phyloP scores from a whole-genome alignment of 2,113 vertebrate species.

The Syngnathoides biaculeatus region DNA sequence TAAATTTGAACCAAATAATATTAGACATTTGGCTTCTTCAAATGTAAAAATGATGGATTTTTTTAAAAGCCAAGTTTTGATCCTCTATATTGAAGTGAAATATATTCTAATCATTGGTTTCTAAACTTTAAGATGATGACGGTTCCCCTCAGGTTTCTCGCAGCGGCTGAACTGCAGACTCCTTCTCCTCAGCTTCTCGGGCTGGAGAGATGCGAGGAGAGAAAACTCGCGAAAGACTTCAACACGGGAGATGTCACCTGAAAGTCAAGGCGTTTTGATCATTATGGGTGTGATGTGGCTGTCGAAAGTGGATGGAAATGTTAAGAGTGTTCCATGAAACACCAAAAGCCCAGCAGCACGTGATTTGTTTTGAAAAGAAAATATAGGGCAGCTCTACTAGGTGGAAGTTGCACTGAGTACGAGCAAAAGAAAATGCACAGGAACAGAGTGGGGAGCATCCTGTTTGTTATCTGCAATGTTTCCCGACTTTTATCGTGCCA shows the following conservation, averaged over 20 bases:
- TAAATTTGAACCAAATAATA: not conserved
- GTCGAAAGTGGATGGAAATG: not conserved
- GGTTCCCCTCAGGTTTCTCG: conserved; percentile 39
- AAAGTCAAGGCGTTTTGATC: conserved; percentile 18
- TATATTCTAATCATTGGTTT: not conserved
- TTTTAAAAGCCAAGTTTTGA: not conserved
- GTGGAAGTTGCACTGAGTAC: not conserved
- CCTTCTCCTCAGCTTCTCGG: conserved; percentile 74
- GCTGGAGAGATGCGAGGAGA: conserved; percentile 77
- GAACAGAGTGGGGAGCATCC: conserved; percentile 32
- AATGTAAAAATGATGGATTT: not conserved
- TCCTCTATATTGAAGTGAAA: not conserved
- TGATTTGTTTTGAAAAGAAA: conserved; percentile 2
- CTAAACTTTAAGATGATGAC: conserved; percentile 6
- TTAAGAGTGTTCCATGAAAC: not conserved
- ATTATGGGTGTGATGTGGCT: not conserved
- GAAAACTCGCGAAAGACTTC: conserved; percentile 81
- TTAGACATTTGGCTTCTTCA: not conserved
- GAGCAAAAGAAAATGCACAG: conserved; percentile 17
- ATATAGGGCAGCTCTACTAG: not conserved
- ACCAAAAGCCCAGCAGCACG: not conserved
- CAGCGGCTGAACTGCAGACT: conserved; percentile 67
- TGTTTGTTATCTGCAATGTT: conserved; percentile 2
- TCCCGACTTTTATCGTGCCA: not conserved
- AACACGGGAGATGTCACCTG: conserved; percentile 73